Evolutionary conservation across 2,797 vertebrate genomes (phyloP).

Genomic region (Coregonus ussuriensis): DNA sequence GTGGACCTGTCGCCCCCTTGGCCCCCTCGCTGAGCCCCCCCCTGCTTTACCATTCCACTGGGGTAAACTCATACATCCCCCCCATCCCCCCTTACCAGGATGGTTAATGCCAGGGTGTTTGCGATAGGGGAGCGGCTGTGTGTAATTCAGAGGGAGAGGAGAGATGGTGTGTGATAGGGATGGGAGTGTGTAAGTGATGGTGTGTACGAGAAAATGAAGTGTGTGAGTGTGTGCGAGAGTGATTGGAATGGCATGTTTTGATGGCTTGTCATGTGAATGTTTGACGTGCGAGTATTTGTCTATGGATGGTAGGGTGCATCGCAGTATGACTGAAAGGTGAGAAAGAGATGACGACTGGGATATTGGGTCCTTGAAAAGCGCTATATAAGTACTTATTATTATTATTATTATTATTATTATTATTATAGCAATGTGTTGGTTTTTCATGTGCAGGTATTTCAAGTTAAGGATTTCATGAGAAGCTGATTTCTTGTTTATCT

Average conservation of each 20-base stretch:
- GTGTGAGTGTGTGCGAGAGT: neutral
- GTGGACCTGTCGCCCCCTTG: neutral
- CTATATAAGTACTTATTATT: no score
- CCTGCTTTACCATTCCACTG: neutral
- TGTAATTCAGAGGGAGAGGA: neutral
- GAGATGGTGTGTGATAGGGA: neutral
- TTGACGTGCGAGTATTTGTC: neutral
- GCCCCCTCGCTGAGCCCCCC: neutral
- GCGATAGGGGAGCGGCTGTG: neutral
- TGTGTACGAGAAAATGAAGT: neutral
- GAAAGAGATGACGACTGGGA: no score
- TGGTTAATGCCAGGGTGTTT: conserved; percentile 1
- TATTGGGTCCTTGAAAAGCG: no score
- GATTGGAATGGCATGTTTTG: neutral
- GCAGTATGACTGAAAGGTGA: neutral
- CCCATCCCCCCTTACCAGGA: neutral
- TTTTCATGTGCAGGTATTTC: neutral
- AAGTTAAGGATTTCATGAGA: neutral
- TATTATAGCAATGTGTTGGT: neutral
- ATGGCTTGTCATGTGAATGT: neutral
- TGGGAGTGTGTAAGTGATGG: neutral
- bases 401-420: no score
- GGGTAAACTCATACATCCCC: conserved; percentile 1
- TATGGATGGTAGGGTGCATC: neutral
- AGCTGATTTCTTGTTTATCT: neutral